phyloP scores from a whole-genome alignment of 2,888 invertebrate genomes.

The Dorcus hopei region DNA sequence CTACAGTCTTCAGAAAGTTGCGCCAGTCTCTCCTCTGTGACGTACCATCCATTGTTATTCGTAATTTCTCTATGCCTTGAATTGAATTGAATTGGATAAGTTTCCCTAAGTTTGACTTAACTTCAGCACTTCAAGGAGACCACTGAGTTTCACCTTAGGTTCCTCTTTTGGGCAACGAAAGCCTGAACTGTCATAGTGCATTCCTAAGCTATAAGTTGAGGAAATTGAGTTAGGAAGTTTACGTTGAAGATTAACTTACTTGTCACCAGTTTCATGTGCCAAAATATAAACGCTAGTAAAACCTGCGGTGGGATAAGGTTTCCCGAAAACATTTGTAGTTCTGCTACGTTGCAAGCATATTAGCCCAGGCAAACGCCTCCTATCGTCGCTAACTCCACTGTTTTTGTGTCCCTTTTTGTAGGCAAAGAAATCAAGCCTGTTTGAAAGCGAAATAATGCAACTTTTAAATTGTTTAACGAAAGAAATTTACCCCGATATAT shows the following conservation, averaged over 20 bases:
- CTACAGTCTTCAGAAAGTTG: too few species aligned
- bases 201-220: constrained; percentile 65
- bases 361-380: constrained; percentile 71
- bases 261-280: constrained; percentile 82
- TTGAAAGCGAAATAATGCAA: neutral
- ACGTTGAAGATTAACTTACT: constrained; percentile 54
- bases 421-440: constrained; percentile 69
- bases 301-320: constrained; percentile 80
- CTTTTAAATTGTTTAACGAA: neutral
- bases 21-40: too few species aligned
- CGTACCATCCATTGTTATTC: too few species aligned
- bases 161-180: constrained; percentile 73
- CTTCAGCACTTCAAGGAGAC: constrained; percentile 71
- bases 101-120: constrained; percentile 61
- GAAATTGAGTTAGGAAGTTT: neutral
- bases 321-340: constrained; percentile 71
- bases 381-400: constrained; percentile 74
- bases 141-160: constrained; percentile 74
- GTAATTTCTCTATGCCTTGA: too few species aligned
- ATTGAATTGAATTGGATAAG: neutral
- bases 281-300: constrained; percentile 79
- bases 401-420: constrained; percentile 63
- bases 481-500: constrained; percentile 64
- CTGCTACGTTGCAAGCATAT: constrained; percentile 74
- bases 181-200: constrained; percentile 75